Conservation (phyloP, 1,140 invertebrate genomes). For the Hylaeus anthracinus region DNA sequence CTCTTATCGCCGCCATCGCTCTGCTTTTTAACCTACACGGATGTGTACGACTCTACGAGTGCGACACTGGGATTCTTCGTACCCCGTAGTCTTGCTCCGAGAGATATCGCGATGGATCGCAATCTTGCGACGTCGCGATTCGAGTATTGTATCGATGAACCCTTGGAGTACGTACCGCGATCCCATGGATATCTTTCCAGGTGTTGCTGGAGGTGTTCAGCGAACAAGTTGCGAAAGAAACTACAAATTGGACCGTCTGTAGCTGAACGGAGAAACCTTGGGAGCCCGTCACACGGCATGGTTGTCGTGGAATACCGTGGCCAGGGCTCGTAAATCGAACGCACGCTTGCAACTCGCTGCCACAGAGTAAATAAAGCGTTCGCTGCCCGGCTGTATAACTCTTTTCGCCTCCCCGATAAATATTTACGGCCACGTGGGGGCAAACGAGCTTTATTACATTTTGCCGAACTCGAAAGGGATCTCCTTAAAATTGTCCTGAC, state of each 20-base stretch:
- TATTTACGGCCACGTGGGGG: conserved; percentile 51
- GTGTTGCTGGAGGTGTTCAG: neutral
- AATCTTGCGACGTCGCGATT: too few species aligned
- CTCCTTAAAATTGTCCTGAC: conserved; percentile 49
- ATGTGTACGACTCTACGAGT: too few species aligned
- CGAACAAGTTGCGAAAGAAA: neutral
- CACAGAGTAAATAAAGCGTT: conserved; percentile 49
- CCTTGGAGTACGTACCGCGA: too few species aligned
- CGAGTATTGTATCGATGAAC: too few species aligned
- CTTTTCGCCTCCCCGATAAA: conserved; percentile 40
- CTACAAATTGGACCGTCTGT: neutral
- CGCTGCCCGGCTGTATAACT: neutral
- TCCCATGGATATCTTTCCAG: too few species aligned
- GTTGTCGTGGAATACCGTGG: conserved; percentile 41
- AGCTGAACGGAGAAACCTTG: neutral
- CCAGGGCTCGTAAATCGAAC: conserved; percentile 50
- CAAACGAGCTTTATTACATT: conserved; percentile 58
- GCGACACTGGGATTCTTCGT: too few species aligned
- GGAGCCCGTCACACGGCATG: conserved; percentile 22
- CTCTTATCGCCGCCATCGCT: conserved; percentile 22
- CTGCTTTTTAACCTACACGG: neutral
- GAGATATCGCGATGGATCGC: too few species aligned
- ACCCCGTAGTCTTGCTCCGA: too few species aligned
- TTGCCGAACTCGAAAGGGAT: conserved; percentile 33
- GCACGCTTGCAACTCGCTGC: conserved; percentile 37